Conservation (phyloP, 2,888 invertebrate species). For the Biston stratarius region DNA sequence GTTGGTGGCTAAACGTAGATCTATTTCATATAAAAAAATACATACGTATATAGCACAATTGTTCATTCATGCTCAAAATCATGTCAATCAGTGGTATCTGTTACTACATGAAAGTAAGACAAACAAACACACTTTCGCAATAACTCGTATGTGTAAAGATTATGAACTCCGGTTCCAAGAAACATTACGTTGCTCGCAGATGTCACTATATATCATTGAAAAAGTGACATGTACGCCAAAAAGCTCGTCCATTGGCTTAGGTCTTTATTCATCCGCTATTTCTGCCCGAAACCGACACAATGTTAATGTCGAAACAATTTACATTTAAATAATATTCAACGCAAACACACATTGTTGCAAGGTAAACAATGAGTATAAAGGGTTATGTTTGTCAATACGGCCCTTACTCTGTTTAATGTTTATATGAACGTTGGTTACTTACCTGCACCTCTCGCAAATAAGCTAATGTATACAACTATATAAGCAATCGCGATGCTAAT, state of each 20-base stretch:
- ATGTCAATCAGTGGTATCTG: too few species aligned
- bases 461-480: conserved; percentile 29
- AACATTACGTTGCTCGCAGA: conserved; percentile 25
- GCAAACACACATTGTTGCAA: conserved; percentile 70
- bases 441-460: conserved; percentile 34
- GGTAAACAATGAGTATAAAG: conserved; percentile 74
- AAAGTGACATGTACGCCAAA: background rate
- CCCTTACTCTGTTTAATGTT: conserved; percentile 57
- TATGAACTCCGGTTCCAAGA: conserved; percentile 31
- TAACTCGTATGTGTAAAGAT: too few species aligned
- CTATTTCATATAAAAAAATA: too few species aligned
- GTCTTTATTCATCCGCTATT: conserved; percentile 22
- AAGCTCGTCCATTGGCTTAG: conserved; percentile 6
- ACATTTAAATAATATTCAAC: conserved; percentile 69
- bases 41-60: too few species aligned
- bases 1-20: too few species aligned
- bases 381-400: conserved; percentile 76
- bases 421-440: conserved; percentile 40
- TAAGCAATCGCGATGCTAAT: conserved; percentile 25
- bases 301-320: conserved; percentile 62
- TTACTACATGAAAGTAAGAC: too few species aligned
- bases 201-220: conserved; percentile 15
- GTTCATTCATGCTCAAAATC: too few species aligned
- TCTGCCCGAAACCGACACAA: conserved; percentile 50
- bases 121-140: too few species aligned